A percentile compares a stretch with the other conserved stretches of the same genome.
Conservation (phyloP, 2,113 vertebrate species). For the Odocoileus hemionus region DNA sequence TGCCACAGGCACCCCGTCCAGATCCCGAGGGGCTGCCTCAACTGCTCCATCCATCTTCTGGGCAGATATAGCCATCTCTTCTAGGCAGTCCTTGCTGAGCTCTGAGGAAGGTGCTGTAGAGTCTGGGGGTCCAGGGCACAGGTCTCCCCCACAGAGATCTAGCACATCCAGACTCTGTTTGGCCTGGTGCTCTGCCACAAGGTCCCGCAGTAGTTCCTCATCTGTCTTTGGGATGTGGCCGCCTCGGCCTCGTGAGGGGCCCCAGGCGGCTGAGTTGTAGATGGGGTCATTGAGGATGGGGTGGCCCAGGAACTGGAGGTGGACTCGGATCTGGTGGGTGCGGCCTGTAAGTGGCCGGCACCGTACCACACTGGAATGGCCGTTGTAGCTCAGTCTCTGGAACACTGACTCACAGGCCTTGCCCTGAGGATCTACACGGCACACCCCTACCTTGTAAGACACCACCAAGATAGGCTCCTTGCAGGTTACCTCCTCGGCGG, state of each 20-base stretch:
- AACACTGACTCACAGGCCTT: conserved; percentile 92
- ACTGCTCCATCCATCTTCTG: conserved; percentile 21
- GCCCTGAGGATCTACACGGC: conserved; percentile 91
- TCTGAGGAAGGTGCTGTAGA: neutral
- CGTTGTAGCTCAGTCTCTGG: conserved; percentile 91
- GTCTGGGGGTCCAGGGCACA: conserved; percentile 61
- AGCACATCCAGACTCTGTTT: conserved; percentile 88
- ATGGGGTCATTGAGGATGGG: conserved; percentile 97
- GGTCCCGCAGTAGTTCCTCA: conserved; percentile 88
- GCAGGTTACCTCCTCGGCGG: conserved; percentile 85
- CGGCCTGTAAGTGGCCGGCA: conserved; percentile 93
- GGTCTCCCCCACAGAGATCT: conserved; percentile 80
- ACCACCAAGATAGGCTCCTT: conserved; percentile 95
- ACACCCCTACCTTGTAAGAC: conserved; percentile 95
- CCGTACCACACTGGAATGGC: conserved; percentile 89
- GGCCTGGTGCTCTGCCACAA: conserved; percentile 88
- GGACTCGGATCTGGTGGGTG: conserved; percentile 97
- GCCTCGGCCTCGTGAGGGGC: conserved; percentile 86
- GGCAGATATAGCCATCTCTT: neutral
- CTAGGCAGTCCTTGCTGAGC: neutral
- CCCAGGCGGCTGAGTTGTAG: conserved; percentile 95
- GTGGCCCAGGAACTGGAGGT: conserved; percentile 94
- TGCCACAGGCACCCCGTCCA: neutral
- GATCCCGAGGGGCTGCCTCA: neutral
- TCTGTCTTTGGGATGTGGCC: conserved; percentile 87